phyloP scores from a whole-genome alignment of 2,113 vertebrate species.

The Vulpes vulpes region DNA sequence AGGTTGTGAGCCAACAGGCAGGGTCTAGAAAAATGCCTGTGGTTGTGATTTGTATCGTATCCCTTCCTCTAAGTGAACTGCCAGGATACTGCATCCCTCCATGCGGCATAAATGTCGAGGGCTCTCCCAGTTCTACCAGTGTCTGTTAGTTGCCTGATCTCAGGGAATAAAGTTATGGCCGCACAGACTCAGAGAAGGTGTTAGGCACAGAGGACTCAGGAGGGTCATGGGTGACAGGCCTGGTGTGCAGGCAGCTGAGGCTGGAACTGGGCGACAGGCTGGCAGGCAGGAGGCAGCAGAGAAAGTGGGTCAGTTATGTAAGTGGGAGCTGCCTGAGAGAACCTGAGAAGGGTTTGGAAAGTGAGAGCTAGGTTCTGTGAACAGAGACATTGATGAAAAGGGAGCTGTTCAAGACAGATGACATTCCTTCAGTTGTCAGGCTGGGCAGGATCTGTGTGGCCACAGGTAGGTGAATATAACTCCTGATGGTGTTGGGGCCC shows the following conservation, averaged over 20 bases:
- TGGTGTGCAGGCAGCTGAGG: neutral
- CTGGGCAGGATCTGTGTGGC: neutral
- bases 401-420: neutral
- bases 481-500: neutral
- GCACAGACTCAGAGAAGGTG: neutral
- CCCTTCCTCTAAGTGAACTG: neutral
- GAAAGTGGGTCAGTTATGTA: neutral
- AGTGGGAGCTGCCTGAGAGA: neutral
- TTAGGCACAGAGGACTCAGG: neutral
- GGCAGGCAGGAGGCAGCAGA: rapidly evolving
- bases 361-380: neutral
- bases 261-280: neutral
- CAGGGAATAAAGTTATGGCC: neutral
- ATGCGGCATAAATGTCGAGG: rapidly evolving
- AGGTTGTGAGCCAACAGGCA: neutral
- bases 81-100: neutral
- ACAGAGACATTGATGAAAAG: neutral
- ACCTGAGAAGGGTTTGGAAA: neutral
- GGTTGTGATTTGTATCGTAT: neutral
- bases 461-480: no score
- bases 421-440: neutral
- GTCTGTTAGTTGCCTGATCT: neutral
- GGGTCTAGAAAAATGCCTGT: neutral
- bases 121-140: neutral
- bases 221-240: neutral